Evolutionary conservation across 2,888 invertebrate genomes (phyloP), one percentile per base, ranked within the genome.

Genomic region (Adelphocoris suturalis): DNA sequence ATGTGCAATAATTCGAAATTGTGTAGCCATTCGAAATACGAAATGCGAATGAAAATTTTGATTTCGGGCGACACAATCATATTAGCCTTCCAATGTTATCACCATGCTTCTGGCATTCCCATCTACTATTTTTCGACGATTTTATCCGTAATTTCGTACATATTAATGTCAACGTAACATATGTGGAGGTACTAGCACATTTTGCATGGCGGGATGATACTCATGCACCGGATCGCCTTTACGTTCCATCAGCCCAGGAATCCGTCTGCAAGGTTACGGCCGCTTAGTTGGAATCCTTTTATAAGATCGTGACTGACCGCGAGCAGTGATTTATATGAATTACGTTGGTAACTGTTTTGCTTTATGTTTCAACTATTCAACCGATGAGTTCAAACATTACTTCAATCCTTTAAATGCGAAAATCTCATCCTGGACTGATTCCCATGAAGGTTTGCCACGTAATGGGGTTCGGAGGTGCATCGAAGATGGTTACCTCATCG

Each of bases 271-370:
- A 68, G 68, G 68, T 68, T 68, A 68, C 27, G 37, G 23, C 61
- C 19, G 23, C 68, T 68, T 19, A n/a, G 23, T 23, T 23, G 23
- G 68, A 68, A 68, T 68, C 68, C 23, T 23, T 68, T 68, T 68
- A 68, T 68, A 68, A 68, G 68, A 68, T 68, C 68, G 68, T 68
- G 68, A 68, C 68, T 68, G 68, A 68, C 68, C 68, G 68, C 68
- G 68, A 68, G 68, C 23, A 12, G 19, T 68, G 68, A 68, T 68
- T 23, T 68, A 68, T 68, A 23, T 23, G 68, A 68, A 68, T 68
- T 68, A 68, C 68, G 68, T 68, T 68, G 68, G 23, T 68, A 68
- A 19, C 68, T 3, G 68, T 68, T 23, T 27, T 68, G 68, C 68
- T 68, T 68, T 68, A 68, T 23, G 68, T 68, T 68, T 68, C 68